Conservation (phyloP, 2,888 invertebrate genomes). For the Lithophane leautieri region DNA sequence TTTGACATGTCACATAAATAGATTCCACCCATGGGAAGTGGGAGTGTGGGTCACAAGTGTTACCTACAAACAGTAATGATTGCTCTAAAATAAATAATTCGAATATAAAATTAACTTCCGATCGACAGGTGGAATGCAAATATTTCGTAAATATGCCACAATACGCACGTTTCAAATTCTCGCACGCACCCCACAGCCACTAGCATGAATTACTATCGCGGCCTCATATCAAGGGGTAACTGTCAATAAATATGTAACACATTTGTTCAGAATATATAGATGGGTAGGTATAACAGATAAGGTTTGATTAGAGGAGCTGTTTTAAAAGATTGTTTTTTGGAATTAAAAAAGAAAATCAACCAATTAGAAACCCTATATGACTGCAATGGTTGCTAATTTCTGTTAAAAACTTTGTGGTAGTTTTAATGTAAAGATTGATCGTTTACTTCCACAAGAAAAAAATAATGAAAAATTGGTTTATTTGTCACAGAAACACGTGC, state of each 20-base stretch:
- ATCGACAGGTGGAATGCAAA: conserved; percentile 48
- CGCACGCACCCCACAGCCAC: conserved; percentile 29
- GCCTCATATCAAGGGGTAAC: conserved; percentile 34
- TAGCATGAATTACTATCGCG: conserved; percentile 39
- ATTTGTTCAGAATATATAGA: conserved; percentile 13
- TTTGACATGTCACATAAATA: too few relatives aligned
- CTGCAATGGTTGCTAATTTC: not conserved
- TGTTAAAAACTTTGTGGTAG: not conserved
- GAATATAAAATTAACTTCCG: not conserved
- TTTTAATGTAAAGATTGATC: not conserved
- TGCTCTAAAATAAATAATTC: not conserved
- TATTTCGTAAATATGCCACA: conserved; percentile 38
- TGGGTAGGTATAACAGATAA: not conserved
- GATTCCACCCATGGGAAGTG: too few relatives aligned
- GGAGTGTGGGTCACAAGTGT: too few relatives aligned
- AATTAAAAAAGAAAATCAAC: not conserved
- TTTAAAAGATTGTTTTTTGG: not conserved
- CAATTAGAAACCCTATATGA: not conserved
- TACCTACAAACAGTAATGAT: too few relatives aligned
- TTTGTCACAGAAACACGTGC: too few relatives aligned
- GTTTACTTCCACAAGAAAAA: too few relatives aligned
- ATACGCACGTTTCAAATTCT: conserved; percentile 24
- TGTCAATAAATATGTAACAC: conserved; percentile 50
- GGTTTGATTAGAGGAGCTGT: not conserved
- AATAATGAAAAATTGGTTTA: too few relatives aligned